Evolutionary conservation across 1,140 invertebrate species (phyloP).

Genomic region (Hesperophylax magnus): DNA sequence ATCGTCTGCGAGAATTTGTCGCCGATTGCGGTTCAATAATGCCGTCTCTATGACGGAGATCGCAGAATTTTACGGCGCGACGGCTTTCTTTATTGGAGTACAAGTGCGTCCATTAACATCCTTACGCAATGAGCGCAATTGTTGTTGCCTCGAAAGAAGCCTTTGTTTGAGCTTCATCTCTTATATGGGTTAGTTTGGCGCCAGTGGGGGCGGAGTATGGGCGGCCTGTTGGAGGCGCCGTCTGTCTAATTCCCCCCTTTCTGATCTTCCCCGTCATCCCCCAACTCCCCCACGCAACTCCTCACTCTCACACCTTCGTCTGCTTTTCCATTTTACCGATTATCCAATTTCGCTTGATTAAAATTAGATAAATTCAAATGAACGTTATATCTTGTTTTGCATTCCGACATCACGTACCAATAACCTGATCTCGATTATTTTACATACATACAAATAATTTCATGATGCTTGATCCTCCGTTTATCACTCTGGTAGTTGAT

Average conservation of each 20-base stretch:
- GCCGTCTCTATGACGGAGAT: background rate
- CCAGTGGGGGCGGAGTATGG: background rate
- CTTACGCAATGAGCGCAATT: background rate
- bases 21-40: too few species aligned
- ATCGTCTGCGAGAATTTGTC: too few species aligned
- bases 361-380: too few species aligned
- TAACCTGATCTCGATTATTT: too few species aligned
- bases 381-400: too few species aligned
- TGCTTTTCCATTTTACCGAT: background rate
- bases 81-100: background rate
- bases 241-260: background rate
- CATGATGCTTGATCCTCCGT: too few species aligned
- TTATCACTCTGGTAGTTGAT: too few species aligned
- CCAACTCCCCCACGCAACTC: background rate
- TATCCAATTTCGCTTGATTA: too few species aligned
- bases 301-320: background rate
- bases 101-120: constrained; percentile 16
- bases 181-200: constrained; percentile 32
- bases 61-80: background rate
- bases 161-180: constrained; percentile 40
- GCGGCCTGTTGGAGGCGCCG: constrained; percentile 1
- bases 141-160: constrained; percentile 31
- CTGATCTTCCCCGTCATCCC: background rate
- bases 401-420: too few species aligned
- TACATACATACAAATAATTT: too few species aligned